phyloP scores from a whole-genome alignment of 2,113 vertebrate species.

The Mobula hypostoma region DNA sequence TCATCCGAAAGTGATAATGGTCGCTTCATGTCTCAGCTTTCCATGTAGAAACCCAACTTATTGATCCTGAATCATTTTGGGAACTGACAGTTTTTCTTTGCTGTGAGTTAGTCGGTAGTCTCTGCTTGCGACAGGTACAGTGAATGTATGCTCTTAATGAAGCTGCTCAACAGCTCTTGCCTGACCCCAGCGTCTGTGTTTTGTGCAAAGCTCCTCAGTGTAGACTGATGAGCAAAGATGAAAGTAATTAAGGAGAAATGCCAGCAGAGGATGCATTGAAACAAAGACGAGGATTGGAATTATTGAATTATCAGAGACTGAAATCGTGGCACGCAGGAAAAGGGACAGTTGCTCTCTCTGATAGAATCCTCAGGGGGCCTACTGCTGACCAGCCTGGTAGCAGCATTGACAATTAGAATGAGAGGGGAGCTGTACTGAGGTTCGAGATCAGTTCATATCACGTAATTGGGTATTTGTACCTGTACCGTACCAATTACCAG shows the following conservation, averaged over 20 bases:
- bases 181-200: background rate
- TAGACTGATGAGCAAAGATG: background rate
- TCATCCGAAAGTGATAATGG: background rate
- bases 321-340: background rate
- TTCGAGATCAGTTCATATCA: conserved; percentile 9
- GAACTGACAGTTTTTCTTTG: background rate
- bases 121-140: background rate
- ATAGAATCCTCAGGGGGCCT: background rate
- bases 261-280: background rate
- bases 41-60: background rate
- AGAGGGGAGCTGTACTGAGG: background rate
- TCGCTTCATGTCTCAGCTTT: background rate
- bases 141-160: background rate
- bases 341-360: background rate
- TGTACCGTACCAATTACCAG: conserved; percentile 31
- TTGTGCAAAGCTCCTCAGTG: background rate
- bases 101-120: background rate
- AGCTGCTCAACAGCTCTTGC: background rate
- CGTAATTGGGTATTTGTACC: conserved; percentile 38
- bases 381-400: background rate
- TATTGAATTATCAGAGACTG: conserved; percentile 27
- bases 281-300: background rate
- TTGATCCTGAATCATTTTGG: background rate
- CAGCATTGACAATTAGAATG: conserved; percentile 27
- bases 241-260: conserved; percentile 24